Evolutionary conservation across 2,113 vertebrate species (phyloP), one percentile per base, ranked within the genome.

Genomic region (Diadophis punctatus): DNA sequence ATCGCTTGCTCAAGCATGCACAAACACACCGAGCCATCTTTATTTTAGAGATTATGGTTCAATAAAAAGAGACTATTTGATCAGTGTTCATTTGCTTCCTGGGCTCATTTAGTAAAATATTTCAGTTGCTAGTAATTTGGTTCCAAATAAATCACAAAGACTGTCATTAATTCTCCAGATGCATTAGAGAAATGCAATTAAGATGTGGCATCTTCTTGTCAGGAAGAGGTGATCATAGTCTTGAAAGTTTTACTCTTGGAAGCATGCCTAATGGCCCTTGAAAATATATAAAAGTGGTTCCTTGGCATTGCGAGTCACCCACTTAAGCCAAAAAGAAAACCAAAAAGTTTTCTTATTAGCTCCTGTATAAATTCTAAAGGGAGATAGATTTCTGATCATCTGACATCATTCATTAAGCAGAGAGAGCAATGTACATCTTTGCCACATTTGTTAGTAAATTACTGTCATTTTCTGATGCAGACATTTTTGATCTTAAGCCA

Each of bases 171-270:
- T 52, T 94, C 80, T 92, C 89, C 0, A 56, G 10, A 89, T 16
- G 85, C 90, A 91, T 93, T 93, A 91, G 46, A 84, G 86, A 86
- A 90, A 91, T 11, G 48, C 87, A 93, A 86, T 93, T 91, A 90
- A 86, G 89, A 12, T 80, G 34, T 91, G 86, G 43, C 90, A 87
- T 86, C n/a, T 3, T 74, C 86, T 58, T 58, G 87, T 91, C 43
- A 94, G 88, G 51, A 87, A 87, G 2, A 34, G 10, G 68, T 53
- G 52, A 88, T 91, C 88, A 86, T 91, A 91, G 46, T 25, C 80
- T 93, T 90, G 46, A 91, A 94, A 91, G 86, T 90, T 92, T 87
- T 34, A 39, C 20, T 52, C 48, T 84, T 63, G 92, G 92, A 93
- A 55, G 16, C 22, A 90, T 58, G 86, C n/a, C 43, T 88, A 23